Evolutionary conservation across 2,888 invertebrate species (phyloP), one percentile per base, ranked within the genome.

Genomic region (Ernsta delagoae): DNA sequence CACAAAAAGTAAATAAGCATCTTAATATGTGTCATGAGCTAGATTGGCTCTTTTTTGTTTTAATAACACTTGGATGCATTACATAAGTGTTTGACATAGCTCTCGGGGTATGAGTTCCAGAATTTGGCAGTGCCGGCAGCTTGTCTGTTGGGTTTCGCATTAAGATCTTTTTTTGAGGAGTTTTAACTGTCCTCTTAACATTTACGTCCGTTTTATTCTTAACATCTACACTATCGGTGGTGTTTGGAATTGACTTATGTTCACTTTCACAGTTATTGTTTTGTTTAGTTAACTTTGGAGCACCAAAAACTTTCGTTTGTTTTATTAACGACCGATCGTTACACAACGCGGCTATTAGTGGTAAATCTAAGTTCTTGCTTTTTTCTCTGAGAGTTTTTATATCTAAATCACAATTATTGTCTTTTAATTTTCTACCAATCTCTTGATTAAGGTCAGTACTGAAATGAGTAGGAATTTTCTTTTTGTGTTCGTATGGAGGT

Each of bases 281-380:
- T 74, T 87, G 87, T 82, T 87, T 91, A 75, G 74, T 82, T 78
- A 84, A 95, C 85, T 96, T 96, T 65, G 97, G 96, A 94, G 96
- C 95, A 74, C 96, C 97, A 83, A 97, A 97, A 31, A 97, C 97
- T 87, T 97, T 97, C 63, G 97, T 98, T 89, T 98, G 98, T 88
- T 97, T 97, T 70, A 98, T 93, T 80, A 98, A 94, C 71, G 98
- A 97, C 70, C 97, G 95, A 88, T 98, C 98, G 85, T 98, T 98
- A 93, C 98, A 98, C 77, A 98, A 94, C 11, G 98, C 98, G 71
- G 98, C 97, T 83, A 98, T 98, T 72, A 99, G 94, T 24, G 98
- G 98, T 86, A 98, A 94, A 90, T 98, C 98, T 81, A 98, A 94
- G 84, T 98, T 97, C 84, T 96, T 96, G 89, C 97, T 98, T 90